These are phyloP conservation scores for Baryphthengus martii DNA, from an alignment of 2,113 vertebrate species.

Conservation along the genomic window DNA sequence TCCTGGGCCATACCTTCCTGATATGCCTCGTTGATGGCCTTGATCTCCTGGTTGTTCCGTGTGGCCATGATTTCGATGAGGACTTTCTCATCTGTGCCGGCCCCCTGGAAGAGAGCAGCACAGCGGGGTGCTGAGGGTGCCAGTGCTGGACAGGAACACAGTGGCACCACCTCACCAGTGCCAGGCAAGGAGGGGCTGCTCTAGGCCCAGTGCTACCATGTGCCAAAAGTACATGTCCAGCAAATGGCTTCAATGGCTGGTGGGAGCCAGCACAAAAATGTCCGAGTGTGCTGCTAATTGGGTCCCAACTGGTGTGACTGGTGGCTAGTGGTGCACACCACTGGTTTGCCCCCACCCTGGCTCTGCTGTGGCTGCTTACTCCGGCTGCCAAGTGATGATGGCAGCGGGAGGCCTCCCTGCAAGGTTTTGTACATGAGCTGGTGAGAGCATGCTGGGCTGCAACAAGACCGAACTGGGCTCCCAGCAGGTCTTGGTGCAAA, in stretches of 20 bases:
- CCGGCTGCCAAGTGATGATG: background rate
- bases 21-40: conserved; percentile 85
- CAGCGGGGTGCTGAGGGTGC: background rate
- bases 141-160: background rate
- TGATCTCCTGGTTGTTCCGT: conserved; percentile 86
- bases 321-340: background rate
- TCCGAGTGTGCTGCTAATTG: background rate
- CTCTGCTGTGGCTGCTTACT: background rate
- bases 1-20: conserved; percentile 66
- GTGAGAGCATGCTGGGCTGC: background rate
- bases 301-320: background rate
- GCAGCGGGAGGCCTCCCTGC: background rate
- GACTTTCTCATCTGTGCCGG: conserved; percentile 89
- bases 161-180: background rate
- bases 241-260: background rate
- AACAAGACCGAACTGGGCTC: background rate
- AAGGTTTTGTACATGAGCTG: background rate
- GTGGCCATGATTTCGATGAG: conserved; percentile 94
- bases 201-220: background rate
- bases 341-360: background rate
- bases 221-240: background rate
- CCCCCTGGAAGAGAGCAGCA: conserved; percentile 76
- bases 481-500: background rate
- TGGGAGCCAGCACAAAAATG: fast-evolving
- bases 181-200: background rate